Evolutionary conservation across 2,888 invertebrate genomes (phyloP).

Genomic region (Drosophila neutralis): DNA sequence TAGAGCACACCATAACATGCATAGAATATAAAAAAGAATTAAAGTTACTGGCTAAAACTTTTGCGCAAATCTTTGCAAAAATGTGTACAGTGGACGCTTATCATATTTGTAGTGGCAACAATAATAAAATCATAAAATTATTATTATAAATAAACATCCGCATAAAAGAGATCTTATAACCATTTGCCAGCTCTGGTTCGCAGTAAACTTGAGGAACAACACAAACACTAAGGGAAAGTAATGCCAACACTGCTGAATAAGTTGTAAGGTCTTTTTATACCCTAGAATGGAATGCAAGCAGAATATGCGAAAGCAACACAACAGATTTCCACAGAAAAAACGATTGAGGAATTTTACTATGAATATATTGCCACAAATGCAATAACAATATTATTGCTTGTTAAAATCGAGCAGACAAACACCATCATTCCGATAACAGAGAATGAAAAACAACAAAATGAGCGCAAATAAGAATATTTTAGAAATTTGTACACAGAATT

Average conservation of each 20-base stretch:
- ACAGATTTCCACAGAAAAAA: neutral
- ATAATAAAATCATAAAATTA: slow-evolving; percentile 73
- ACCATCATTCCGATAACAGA: neutral
- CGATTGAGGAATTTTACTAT: neutral
- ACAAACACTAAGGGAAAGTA: slow-evolving; percentile 7
- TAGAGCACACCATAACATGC: slow-evolving; percentile 5
- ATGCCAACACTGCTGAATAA: slow-evolving; percentile 50
- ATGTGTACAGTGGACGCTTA: slow-evolving; percentile 40
- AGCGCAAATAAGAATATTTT: neutral
- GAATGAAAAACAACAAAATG: neutral
- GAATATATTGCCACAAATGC: neutral
- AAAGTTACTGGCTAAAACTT: slow-evolving; percentile 61
- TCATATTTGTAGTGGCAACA: slow-evolving; percentile 39
- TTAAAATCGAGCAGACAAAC: neutral
- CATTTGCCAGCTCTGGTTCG: slow-evolving; percentile 57
- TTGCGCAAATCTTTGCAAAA: slow-evolving; percentile 60
- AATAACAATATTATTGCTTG: neutral
- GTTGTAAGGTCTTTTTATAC: slow-evolving; percentile 61
- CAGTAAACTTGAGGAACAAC: slow-evolving; percentile 55
- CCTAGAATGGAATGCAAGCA: neutral
- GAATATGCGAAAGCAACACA: neutral
- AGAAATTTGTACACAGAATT: neutral
- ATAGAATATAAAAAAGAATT: slow-evolving; percentile 38
- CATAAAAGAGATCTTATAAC: slow-evolving; percentile 63
- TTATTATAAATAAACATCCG: slow-evolving; percentile 70